Conservation (phyloP, 2,797 vertebrate species). For the Graptemys geographica region DNA sequence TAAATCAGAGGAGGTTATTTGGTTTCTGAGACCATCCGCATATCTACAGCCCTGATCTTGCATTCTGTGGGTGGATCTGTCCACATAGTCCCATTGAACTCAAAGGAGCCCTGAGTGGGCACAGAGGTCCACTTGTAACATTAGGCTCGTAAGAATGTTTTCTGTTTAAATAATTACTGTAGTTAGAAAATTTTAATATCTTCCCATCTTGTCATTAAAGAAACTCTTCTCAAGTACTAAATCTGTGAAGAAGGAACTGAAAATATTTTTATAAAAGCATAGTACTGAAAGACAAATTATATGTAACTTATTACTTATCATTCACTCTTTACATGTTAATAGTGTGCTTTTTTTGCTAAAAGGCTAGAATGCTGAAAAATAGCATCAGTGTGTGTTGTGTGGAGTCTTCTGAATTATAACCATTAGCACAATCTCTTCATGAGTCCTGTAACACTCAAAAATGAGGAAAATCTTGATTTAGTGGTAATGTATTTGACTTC, state of each 20-base stretch:
- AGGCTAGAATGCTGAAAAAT: conserved; percentile 27
- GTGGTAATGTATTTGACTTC: conserved; percentile 36
- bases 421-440: conserved; percentile 36
- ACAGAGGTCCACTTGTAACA: neutral
- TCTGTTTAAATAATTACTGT: conserved; percentile 17
- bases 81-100: neutral
- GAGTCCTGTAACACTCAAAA: conserved; percentile 44
- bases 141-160: neutral
- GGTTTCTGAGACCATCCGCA: neutral
- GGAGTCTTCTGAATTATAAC: neutral
- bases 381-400: neutral
- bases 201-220: neutral
- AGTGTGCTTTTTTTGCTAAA: conserved; percentile 43
- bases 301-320: conserved; percentile 10
- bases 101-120: neutral
- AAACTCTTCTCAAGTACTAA: neutral
- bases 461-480: conserved; percentile 66
- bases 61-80: neutral
- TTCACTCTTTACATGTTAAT: conserved; percentile 27
- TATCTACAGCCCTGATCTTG: neutral
- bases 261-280: conserved; percentile 32
- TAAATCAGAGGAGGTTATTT: neutral
- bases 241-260: conserved; percentile 41
- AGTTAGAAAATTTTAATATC: neutral
- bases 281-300: conserved; percentile 29